phyloP scores from a whole-genome alignment of 2,113 vertebrate species.

The Entosphenus tridentatus region DNA sequence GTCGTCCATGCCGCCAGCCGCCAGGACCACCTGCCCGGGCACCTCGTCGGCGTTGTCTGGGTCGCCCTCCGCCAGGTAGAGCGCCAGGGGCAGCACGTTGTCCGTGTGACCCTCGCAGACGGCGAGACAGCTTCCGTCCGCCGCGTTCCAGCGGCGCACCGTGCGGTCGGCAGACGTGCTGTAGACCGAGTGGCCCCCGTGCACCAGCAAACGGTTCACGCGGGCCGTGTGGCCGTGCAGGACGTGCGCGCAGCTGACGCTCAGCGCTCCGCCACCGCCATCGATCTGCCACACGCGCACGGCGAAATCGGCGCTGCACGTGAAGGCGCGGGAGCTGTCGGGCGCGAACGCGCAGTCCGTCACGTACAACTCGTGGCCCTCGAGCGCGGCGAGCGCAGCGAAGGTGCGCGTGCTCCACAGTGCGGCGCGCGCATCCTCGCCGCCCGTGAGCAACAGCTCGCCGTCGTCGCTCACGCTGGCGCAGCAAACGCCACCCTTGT shows the following conservation, averaged over 20 bases:
- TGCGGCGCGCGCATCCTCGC: conserved; percentile 36
- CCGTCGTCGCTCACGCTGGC: conserved; percentile 40
- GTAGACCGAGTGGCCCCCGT: conserved; percentile 26
- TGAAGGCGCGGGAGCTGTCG: conserved; percentile 36
- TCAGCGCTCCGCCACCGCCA: conserved; percentile 18
- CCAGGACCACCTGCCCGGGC: conserved; percentile 21
- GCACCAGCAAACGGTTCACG: conserved; percentile 40
- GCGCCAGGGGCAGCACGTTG: conserved; percentile 32
- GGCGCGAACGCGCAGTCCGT: conserved; percentile 30
- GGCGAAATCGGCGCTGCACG: conserved; percentile 32
- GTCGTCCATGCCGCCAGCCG: conserved; percentile 39
- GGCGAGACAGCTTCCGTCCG: conserved; percentile 26
- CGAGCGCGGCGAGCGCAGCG: conserved; percentile 20
- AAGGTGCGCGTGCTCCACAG: conserved; percentile 41
- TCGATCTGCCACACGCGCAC: conserved; percentile 24
- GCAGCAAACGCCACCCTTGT: conserved; percentile 44
- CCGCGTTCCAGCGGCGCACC: conserved; percentile 30
- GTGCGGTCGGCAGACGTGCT: conserved; percentile 41
- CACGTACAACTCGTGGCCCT: conserved; percentile 39
- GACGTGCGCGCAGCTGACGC: conserved; percentile 28
- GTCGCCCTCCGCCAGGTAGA: conserved; percentile 26
- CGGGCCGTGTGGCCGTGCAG: conserved; percentile 38
- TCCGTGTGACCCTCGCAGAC: conserved; percentile 40
- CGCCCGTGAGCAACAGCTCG: conserved; percentile 33
- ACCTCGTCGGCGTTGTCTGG: conserved; percentile 15